Conservation (phyloP, 2,797 vertebrate genomes). For the Anableps anableps region DNA sequence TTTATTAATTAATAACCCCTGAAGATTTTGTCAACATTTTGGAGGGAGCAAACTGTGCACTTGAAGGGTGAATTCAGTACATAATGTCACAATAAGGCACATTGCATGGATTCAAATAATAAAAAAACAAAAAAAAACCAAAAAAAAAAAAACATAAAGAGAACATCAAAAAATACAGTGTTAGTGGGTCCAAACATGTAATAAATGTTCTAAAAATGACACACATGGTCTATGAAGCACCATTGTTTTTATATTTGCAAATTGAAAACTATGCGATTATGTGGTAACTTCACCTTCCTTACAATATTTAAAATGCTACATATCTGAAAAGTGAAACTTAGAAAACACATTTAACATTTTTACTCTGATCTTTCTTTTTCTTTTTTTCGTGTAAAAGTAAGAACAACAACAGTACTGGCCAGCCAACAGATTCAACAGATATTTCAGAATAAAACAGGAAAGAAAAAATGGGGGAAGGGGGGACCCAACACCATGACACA, state of each 20-base stretch:
- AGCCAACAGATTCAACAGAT: constrained; percentile 68
- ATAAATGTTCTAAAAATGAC: constrained; percentile 62
- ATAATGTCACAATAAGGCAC: constrained; percentile 61
- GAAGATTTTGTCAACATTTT: constrained; percentile 19
- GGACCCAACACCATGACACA: constrained; percentile 58
- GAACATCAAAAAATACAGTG: constrained; percentile 55
- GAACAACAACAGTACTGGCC: constrained; percentile 79
- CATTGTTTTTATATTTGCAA: constrained; percentile 56
- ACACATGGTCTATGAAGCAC: constrained; percentile 65
- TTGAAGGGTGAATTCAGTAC: constrained; percentile 77
- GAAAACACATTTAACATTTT: constrained; percentile 53
- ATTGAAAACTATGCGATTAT: constrained; percentile 65
- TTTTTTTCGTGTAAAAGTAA: constrained; percentile 59
- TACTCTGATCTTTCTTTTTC: constrained; percentile 24
- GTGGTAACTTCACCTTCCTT: constrained; percentile 63
- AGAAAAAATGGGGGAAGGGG: constrained; percentile 34
- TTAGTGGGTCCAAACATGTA: constrained; percentile 66
- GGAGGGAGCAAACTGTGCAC: constrained; percentile 59
- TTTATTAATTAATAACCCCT: constrained; percentile 1
- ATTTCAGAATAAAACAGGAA: constrained; percentile 61
- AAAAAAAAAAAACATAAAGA: constrained; percentile 21
- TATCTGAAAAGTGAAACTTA: constrained; percentile 71
- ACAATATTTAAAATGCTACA: constrained; percentile 81
- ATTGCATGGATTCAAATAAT: constrained; percentile 45
- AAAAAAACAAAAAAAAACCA: constrained; percentile 62